Evolutionary conservation across 2,888 invertebrate species (phyloP).

Genomic region (Synanthedon andrenaeformis): DNA sequence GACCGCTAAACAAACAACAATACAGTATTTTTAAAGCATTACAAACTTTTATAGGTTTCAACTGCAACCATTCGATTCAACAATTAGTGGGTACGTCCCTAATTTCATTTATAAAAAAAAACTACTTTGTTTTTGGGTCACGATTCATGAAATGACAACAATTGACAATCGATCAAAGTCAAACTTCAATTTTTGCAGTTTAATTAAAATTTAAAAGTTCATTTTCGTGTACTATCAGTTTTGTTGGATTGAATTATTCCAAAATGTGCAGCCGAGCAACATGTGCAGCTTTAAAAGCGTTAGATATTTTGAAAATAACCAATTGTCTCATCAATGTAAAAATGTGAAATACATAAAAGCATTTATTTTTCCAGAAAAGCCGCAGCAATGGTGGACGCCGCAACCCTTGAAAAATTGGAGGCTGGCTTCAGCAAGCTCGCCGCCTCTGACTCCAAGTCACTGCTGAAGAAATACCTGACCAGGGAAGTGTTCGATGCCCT

Average conservation of each 20-base stretch:
- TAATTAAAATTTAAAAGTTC: too few relatives aligned
- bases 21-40: not conserved
- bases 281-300: constrained; percentile 63
- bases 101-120: constrained; percentile 26
- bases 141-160: too few relatives aligned
- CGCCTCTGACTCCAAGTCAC: constrained; percentile 92
- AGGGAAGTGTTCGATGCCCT: constrained; percentile 91
- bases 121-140: too few relatives aligned
- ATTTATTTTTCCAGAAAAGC: constrained; percentile 71
- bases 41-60: constrained; percentile 15
- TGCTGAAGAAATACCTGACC: constrained; percentile 95
- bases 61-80: constrained; percentile 25
- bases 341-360: not conserved
- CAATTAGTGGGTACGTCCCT: constrained; percentile 39
- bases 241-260: not conserved
- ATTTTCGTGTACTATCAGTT: too few relatives aligned
- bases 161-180: too few relatives aligned
- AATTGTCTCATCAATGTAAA: not conserved
- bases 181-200: too few relatives aligned
- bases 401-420: constrained; percentile 91
- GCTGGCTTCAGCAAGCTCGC: constrained; percentile 89
- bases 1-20: not conserved
- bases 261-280: constrained; percentile 62
- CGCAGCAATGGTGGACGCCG: constrained; percentile 91
- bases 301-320: constrained; percentile 18